These are phyloP conservation scores for Sparus aurata DNA, from an alignment of 2,797 vertebrate species.

Conservation along the genomic window DNA sequence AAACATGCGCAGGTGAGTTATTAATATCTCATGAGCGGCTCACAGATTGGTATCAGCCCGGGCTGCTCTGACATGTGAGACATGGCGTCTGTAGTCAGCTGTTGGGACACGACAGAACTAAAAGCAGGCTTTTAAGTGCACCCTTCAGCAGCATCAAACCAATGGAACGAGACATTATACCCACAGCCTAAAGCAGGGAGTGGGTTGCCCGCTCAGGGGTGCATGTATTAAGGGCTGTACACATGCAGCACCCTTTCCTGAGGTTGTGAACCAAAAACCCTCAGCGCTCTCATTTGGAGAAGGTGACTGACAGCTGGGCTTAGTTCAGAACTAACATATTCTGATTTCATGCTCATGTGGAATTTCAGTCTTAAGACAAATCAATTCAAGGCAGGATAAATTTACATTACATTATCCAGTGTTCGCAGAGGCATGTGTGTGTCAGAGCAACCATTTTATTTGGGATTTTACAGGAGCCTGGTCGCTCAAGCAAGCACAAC, in stretches of 20 bases:
- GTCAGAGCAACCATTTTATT: conserved; percentile 15
- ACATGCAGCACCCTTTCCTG: conserved; percentile 18
- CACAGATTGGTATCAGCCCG: conserved; percentile 62
- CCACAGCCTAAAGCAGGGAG: conserved; percentile 45
- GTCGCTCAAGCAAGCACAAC: conserved; percentile 20
- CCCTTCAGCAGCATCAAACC: conserved; percentile 59
- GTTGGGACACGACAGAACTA: conserved; percentile 53
- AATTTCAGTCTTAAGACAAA: conserved; percentile 43
- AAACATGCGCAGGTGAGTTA: conserved; percentile 74
- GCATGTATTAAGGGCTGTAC: conserved; percentile 38
- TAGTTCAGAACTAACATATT: conserved; percentile 34
- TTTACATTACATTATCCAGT: conserved; percentile 43
- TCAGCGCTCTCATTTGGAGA: conserved; percentile 18
- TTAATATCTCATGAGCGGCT: conserved; percentile 77
- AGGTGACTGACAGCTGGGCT: conserved; percentile 57
- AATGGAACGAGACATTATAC: conserved; percentile 60
- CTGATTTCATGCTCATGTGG: conserved; percentile 36
- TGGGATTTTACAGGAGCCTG: conserved; percentile 19
- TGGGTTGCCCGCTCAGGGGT: conserved; percentile 45
- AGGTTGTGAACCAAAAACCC: conserved; percentile 45
- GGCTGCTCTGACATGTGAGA: conserved; percentile 65
- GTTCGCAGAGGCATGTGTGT: not conserved
- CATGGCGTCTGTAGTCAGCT: conserved; percentile 54
- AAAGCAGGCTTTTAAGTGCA: conserved; percentile 65
- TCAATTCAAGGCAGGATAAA: conserved; percentile 39